Conservation (phyloP, 2,113 vertebrate genomes). For the Anthoscopus minutus region DNA sequence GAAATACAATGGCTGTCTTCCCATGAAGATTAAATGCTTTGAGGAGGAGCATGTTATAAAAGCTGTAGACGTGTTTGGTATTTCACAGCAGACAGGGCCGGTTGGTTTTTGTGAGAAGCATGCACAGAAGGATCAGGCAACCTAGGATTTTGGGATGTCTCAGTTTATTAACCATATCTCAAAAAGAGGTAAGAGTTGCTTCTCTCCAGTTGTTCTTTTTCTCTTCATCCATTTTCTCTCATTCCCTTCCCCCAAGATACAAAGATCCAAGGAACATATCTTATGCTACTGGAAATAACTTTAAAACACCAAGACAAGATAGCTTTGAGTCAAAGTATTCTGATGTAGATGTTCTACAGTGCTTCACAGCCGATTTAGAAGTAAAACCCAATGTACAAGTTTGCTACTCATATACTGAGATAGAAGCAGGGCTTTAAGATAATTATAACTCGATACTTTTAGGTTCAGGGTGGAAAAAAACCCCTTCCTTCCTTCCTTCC, state of each 20-base stretch:
- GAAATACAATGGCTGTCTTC: background rate
- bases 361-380: background rate
- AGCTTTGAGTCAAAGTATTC: background rate
- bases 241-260: background rate
- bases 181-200: background rate
- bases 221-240: background rate
- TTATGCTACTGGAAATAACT: background rate
- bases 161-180: background rate
- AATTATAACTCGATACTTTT: background rate
- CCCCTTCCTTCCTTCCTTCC: background rate
- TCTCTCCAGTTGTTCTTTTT: background rate
- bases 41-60: background rate
- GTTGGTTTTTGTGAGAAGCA: accelerated
- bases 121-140: background rate
- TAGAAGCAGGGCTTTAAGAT: background rate
- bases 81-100: background rate
- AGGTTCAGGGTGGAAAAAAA: background rate
- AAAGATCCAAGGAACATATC: background rate
- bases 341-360: background rate
- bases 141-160: background rate
- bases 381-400: background rate
- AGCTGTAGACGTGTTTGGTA: background rate
- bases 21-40: background rate
- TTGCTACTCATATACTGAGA: background rate
- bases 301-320: background rate